Evolutionary conservation across 2,113 vertebrate species (phyloP), one percentile per base, ranked within the genome.

Genomic region (Nannobrachium achirus): DNA sequence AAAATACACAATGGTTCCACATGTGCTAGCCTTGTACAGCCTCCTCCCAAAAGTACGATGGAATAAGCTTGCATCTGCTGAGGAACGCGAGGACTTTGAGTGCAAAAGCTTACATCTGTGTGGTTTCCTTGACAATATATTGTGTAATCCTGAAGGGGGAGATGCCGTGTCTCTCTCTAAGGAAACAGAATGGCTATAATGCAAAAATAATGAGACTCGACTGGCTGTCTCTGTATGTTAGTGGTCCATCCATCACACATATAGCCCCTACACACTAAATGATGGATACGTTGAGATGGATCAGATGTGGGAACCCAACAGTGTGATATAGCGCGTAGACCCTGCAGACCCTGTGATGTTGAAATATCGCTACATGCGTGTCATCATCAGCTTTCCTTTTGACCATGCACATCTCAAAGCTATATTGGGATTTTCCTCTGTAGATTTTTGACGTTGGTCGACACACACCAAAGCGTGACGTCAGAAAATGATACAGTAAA

Each of bases 191-290:
- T 1, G 48, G 13, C 15, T 14, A 67, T 71, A 76, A 76, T 76
- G 55, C 45, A 65, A 63, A 15, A 48, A 25, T 80, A 66, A 81
- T 82, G 55, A 33, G 53, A 25, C 18, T 8, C 66, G 56, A 10
- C 72, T 64, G 65, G 75, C 59, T 69, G 57, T 73, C 40, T 57
- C 57, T 71, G 61, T 2, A 7, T 40, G 61, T 58, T 74, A 51
- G 16, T 13, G 44, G 60, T 59, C 51, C 40, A 66, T 67, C 46
- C 65, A 79, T 72, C 25, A 74, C 48, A 62, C 20, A 44, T 20
- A 18, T 45, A 70, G 62, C 64, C 11, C 57, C 20, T 25, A 25
- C 18, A 33, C 51, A 1, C 58, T 0, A 4, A 0, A 41, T 70
- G 49, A 72, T 63, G 63, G 46, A 74, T 75, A 45, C 11, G 8